Evolutionary conservation across 1,140 invertebrate species (phyloP).

Genomic region (Conus ventricosus): DNA sequence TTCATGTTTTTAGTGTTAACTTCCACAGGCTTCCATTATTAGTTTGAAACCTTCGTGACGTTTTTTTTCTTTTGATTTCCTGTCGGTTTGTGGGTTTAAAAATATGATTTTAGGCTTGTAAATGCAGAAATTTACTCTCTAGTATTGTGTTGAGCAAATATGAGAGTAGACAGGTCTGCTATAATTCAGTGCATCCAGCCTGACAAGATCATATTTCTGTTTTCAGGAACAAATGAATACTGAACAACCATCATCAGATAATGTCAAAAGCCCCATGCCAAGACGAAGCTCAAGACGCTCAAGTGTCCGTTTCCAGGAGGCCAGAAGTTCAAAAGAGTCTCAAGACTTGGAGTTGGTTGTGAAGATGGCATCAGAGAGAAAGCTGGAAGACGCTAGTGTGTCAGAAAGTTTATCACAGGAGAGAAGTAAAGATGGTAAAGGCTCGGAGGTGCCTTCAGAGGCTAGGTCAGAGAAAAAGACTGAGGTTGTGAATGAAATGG

Average conservation of each 20-base stretch:
- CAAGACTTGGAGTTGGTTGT: not conserved
- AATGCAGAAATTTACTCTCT: no score
- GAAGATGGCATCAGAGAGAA: not conserved
- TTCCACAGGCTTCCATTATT: no score
- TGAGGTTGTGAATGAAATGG: not conserved
- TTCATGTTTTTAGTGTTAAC: no score
- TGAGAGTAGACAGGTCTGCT: not conserved
- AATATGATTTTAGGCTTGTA: no score
- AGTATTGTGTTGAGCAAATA: no score
- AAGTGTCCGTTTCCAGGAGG: slow-evolving; percentile 28
- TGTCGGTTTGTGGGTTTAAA: no score
- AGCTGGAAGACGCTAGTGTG: not conserved
- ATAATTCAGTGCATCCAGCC: not conserved
- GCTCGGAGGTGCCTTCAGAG: no score
- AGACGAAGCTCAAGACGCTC: slow-evolving; percentile 21
- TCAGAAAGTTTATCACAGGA: not conserved
- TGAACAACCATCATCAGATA: not conserved
- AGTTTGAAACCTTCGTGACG: no score
- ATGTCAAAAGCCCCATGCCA: not conserved
- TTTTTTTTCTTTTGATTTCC: no score
- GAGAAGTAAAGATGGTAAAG: no score
- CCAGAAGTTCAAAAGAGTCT: not conserved
- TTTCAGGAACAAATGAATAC: slow-evolving; percentile 2
- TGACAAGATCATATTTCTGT: not conserved
- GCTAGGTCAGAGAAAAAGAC: not conserved